A percentile compares a stretch with the other conserved stretches of the same genome.
These are phyloP conservation scores for Eublepharis macularius DNA, from an alignment of 2,113 vertebrate genomes.

Conservation along the genomic window DNA sequence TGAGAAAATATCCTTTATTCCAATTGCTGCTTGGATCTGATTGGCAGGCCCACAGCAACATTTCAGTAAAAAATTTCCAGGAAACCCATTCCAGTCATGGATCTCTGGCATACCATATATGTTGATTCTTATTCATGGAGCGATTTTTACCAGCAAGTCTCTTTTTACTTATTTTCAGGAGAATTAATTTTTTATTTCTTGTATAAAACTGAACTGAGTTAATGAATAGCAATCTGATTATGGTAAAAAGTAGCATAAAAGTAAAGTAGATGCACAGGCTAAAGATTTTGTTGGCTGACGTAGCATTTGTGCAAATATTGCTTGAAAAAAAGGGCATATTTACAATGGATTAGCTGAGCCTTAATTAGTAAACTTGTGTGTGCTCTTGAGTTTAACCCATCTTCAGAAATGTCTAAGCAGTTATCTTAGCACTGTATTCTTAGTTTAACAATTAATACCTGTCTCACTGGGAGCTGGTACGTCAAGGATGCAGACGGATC, in stretches of 20 bases:
- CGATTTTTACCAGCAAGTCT: not conserved
- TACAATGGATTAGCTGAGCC: not conserved
- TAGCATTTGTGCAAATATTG: rapidly evolving
- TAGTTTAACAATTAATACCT: not conserved
- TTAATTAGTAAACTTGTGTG: not conserved
- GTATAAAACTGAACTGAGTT: not conserved
- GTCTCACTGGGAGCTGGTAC: not conserved
- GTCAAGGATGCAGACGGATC: rapidly evolving
- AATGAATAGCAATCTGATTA: not conserved
- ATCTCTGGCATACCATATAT: no score
- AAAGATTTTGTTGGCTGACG: not conserved
- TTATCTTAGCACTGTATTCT: not conserved
- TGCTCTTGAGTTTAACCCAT: not conserved
- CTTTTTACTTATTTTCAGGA: not conserved
- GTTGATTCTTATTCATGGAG: no score
- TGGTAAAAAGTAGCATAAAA: not conserved
- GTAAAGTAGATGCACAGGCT: not conserved
- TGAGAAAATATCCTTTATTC: not conserved
- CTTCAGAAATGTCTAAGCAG: conserved; percentile 4
- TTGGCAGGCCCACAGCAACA: not conserved
- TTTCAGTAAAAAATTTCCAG: not conserved
- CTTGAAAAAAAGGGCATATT: not conserved
- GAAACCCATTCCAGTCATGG: not conserved
- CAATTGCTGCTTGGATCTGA: not conserved
- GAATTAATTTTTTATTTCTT: not conserved